phyloP scores from a whole-genome alignment of 2,797 vertebrate genomes.

The Pogonophryne albipinna region DNA sequence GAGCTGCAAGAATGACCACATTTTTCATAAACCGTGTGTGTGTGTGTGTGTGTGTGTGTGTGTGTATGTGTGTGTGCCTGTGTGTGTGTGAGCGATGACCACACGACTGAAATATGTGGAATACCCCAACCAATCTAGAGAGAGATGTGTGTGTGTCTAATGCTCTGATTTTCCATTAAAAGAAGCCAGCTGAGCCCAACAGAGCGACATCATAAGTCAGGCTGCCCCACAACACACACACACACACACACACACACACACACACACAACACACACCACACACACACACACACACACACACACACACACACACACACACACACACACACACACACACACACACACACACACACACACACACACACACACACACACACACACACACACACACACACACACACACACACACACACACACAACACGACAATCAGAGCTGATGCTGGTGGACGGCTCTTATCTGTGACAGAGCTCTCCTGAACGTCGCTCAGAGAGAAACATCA shows the following conservation, averaged over 20 bases:
- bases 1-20: slow-evolving; percentile 27
- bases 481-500: too few relatives aligned
- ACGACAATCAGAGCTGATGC: slow-evolving; percentile 2
- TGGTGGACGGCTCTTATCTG: not conserved
- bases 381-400: slow-evolving; percentile 25
- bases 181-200: slow-evolving; percentile 69
- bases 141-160: slow-evolving; percentile 49
- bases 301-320: too few relatives aligned
- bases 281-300: too few relatives aligned
- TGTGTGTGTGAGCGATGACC: slow-evolving; percentile 39
- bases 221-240: too few relatives aligned
- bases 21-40: slow-evolving; percentile 42
- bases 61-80: not conserved
- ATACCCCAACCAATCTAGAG: slow-evolving; percentile 27
- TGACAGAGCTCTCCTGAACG: too few relatives aligned
- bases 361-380: not conserved
- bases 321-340: too few relatives aligned
- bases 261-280: too few relatives aligned
- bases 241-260: too few relatives aligned
- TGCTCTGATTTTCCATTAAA: slow-evolving; percentile 76
- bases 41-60: not conserved
- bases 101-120: slow-evolving; percentile 60
- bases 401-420: not conserved
- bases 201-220: slow-evolving; percentile 30
- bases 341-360: not conserved